These are phyloP conservation scores for Telmatochromis brichardi DNA, from an alignment of 2,113 vertebrate genomes.

Conservation along the genomic window DNA sequence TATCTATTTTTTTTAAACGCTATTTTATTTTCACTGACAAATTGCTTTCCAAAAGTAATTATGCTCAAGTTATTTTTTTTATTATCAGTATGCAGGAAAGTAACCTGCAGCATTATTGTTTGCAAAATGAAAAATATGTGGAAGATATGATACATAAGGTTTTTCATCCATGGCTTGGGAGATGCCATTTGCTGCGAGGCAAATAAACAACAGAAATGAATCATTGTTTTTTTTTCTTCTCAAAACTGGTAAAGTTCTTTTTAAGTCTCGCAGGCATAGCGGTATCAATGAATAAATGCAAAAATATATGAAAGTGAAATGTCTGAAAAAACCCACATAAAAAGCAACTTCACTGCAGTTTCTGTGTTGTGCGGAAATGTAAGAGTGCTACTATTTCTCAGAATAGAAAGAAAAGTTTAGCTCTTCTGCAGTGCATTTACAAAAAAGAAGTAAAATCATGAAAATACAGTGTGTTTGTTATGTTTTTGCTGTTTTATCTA, in stretches of 20 bases:
- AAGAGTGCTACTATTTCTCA: background rate
- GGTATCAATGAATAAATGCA: background rate
- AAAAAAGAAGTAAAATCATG: background rate
- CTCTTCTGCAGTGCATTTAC: background rate
- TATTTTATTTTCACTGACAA: background rate
- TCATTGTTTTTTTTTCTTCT: background rate
- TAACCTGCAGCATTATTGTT: background rate
- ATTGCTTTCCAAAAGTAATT: background rate
- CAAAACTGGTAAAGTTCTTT: background rate
- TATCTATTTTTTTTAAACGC: background rate
- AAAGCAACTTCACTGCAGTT: background rate
- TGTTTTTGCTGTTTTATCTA: background rate
- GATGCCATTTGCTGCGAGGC: background rate
- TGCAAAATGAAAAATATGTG: background rate
- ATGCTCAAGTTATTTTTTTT: background rate
- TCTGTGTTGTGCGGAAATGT: background rate
- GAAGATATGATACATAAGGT: background rate
- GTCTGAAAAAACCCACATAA: background rate
- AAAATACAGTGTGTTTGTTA: background rate
- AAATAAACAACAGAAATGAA: slow-evolving; percentile 11
- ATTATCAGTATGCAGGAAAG: background rate
- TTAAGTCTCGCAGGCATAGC: background rate
- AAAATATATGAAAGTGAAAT: background rate
- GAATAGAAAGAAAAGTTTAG: background rate
- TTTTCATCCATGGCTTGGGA: background rate